These are phyloP conservation scores for Lepidurus packardi DNA, from an alignment of 1,140 invertebrate genomes.

Conservation along the genomic window DNA sequence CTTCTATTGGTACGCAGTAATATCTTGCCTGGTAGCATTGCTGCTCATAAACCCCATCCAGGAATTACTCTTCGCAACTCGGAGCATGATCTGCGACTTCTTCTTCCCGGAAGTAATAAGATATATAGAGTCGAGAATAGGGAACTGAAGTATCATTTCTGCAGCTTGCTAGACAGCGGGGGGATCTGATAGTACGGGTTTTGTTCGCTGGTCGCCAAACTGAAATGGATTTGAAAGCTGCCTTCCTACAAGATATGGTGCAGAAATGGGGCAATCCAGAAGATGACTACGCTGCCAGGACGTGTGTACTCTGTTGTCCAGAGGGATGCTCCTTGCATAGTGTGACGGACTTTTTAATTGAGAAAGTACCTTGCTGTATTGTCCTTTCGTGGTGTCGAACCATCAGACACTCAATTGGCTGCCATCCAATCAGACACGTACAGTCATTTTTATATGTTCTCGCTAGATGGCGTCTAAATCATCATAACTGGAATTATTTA, in stretches of 20 bases:
- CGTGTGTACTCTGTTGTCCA: neutral
- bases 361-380: neutral
- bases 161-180: neutral
- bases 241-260: neutral
- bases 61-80: neutral
- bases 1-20: neutral
- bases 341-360: neutral
- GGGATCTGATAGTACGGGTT: neutral
- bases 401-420: neutral
- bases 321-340: neutral
- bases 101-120: neutral
- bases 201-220: neutral
- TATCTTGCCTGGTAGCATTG: neutral
- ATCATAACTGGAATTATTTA: neutral
- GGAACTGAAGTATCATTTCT: neutral
- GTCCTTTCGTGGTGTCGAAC: neutral
- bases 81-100: neutral
- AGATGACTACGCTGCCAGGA: neutral
- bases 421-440: neutral
- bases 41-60: neutral
- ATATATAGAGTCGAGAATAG: neutral
- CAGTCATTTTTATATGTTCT: neutral
- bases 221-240: neutral
- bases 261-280: neutral
- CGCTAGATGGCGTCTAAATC: neutral